These are phyloP conservation scores for Dorcus hopei DNA, from an alignment of 2,888 invertebrate species.

Conservation along the genomic window DNA sequence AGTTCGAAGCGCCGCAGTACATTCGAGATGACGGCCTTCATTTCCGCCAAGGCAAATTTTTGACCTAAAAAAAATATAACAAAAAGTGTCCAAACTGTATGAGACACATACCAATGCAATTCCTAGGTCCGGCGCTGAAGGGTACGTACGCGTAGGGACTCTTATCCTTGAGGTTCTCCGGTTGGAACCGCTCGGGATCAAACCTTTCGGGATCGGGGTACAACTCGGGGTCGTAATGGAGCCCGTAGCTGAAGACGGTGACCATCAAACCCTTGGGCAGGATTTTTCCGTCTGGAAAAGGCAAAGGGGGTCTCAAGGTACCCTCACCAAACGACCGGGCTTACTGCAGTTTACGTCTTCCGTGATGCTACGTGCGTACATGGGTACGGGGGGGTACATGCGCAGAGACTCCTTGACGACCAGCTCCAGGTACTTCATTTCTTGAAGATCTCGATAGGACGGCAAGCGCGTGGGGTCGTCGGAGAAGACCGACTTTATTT, in stretches of 20 bases:
- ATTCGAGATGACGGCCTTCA: conserved; percentile 24
- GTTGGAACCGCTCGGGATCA: conserved; percentile 43
- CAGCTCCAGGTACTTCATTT: conserved; percentile 55
- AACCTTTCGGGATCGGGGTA: conserved; percentile 55
- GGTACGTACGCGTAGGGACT: conserved; percentile 42
- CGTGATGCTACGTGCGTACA: conserved; percentile 47
- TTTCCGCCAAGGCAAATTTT: conserved; percentile 27
- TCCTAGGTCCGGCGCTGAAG: conserved; percentile 39
- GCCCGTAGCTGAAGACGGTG: conserved; percentile 47
- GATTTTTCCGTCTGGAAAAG: conserved; percentile 26
- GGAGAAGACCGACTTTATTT: conserved; percentile 40
- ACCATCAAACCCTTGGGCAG: conserved; percentile 46
- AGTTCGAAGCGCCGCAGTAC: conserved; percentile 22
- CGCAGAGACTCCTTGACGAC: conserved; percentile 54
- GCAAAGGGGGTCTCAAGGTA: too few relatives aligned
- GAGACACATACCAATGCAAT: conserved; percentile 39
- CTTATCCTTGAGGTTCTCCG: conserved; percentile 34
- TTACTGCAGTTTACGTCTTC: conserved; percentile 42
- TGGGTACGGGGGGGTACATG: conserved; percentile 53
- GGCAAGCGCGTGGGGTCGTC: conserved; percentile 25
- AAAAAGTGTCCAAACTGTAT: too few relatives aligned
- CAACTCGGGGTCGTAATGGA: conserved; percentile 52
- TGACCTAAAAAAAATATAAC: conserved; percentile 18
- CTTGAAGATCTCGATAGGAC: conserved; percentile 45
- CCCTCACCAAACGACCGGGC: neutral